phyloP scores from a whole-genome alignment of 1,140 invertebrate genomes.

The Cotesia vestalis region DNA sequence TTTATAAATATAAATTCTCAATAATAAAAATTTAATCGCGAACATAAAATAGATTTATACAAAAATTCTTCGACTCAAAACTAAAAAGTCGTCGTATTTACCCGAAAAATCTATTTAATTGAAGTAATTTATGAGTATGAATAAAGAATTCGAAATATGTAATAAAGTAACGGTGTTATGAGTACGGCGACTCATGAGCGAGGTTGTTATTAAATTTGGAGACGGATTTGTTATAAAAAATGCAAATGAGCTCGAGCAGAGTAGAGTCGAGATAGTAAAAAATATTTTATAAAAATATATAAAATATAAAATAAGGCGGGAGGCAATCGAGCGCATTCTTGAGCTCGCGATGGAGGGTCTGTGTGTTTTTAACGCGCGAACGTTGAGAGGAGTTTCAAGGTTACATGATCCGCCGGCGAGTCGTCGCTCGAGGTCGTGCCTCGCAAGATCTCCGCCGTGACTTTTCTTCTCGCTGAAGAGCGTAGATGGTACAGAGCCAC shows the following conservation, averaged over 20 bases:
- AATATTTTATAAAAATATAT: too few relatives aligned
- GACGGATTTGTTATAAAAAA: not conserved
- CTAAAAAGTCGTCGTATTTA: too few relatives aligned
- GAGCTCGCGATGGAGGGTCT: conserved; percentile 5
- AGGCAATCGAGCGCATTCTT: conserved; percentile 18
- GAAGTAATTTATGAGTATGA: not conserved
- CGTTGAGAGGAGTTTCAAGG: conserved; percentile 26
- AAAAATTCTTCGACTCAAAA: too few relatives aligned
- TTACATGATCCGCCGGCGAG: conserved; percentile 23
- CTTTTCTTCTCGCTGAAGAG: conserved; percentile 25
- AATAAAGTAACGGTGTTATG: not conserved
- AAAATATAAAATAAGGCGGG: too few relatives aligned
- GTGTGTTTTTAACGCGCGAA: conserved; percentile 21
- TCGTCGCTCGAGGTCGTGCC: conserved; percentile 28
- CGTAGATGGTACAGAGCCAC: not conserved
- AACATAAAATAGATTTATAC: too few relatives aligned
- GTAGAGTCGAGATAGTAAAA: too few relatives aligned
- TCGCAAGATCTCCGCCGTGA: conserved; percentile 30
- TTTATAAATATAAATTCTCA: too few relatives aligned
- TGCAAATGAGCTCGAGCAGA: not conserved
- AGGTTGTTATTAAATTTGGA: not conserved
- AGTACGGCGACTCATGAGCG: not conserved
- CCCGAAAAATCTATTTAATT: not conserved
- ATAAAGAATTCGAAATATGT: not conserved
- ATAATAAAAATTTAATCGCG: too few relatives aligned